These are phyloP conservation scores for Pao palembangensis DNA, from an alignment of 2,113 vertebrate genomes.

Conservation along the genomic window DNA sequence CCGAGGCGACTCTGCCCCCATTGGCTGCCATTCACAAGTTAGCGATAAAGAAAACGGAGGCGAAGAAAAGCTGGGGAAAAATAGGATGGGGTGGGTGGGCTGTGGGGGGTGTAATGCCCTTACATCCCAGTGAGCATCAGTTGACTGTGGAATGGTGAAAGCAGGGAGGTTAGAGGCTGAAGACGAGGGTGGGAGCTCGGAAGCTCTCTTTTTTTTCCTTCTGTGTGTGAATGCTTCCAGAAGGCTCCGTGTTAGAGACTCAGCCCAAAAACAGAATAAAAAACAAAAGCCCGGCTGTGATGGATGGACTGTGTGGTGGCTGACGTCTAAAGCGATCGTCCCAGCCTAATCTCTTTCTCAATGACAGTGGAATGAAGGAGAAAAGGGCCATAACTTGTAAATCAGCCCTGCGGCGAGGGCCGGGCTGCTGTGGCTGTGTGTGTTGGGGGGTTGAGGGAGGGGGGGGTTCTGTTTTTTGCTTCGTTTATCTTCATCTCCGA, in stretches of 20 bases:
- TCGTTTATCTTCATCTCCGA: constrained; percentile 48
- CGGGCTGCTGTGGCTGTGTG: background rate
- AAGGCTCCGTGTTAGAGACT: constrained; percentile 11
- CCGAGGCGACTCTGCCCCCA: constrained; percentile 68
- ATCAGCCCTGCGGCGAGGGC: constrained; percentile 43
- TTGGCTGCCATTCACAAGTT: constrained; percentile 82
- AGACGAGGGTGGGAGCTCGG: constrained; percentile 43
- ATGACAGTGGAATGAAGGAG: constrained; percentile 70
- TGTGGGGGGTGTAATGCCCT: constrained; percentile 27
- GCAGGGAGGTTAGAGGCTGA: constrained; percentile 55
- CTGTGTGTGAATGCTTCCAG: constrained; percentile 33
- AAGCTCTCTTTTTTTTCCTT: constrained; percentile 1
- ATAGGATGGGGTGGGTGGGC: background rate
- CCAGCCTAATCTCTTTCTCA: constrained; percentile 72
- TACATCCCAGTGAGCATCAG: constrained; percentile 62
- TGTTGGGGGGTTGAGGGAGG: background rate
- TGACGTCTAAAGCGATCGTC: constrained; percentile 68
- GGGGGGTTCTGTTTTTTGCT: background rate
- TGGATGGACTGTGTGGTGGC: constrained; percentile 61
- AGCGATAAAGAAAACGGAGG: constrained; percentile 63
- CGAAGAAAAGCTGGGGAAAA: constrained; percentile 13
- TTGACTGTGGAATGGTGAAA: constrained; percentile 55
- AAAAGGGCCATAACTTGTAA: constrained; percentile 74
- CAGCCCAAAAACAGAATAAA: background rate
- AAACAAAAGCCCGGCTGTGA: constrained; percentile 39